These are phyloP conservation scores for Euwallacea fornicatus DNA, from an alignment of 1,140 invertebrate species.

Conservation along the genomic window DNA sequence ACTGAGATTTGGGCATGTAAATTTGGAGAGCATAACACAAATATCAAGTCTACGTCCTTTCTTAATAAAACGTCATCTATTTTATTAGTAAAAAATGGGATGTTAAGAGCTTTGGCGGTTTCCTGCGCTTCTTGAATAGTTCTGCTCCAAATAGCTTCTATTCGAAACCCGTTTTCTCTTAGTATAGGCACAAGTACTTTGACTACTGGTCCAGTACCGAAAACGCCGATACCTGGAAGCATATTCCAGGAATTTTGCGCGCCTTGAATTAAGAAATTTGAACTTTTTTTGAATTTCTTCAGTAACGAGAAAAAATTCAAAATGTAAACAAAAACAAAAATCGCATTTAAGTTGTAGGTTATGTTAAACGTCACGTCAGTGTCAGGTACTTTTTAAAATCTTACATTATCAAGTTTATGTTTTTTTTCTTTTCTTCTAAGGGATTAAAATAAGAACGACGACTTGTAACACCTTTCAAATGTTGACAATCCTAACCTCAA, in stretches of 20 bases:
- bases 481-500: too few species aligned
- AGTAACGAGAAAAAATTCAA: too few species aligned
- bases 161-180: constrained; percentile 84
- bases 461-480: too few species aligned
- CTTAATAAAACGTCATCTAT: constrained; percentile 91
- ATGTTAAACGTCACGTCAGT: too few species aligned
- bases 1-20: constrained; percentile 94
- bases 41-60: constrained; percentile 92
- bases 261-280: too few species aligned
- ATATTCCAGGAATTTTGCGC: constrained; percentile 48
- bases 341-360: too few species aligned
- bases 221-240: constrained; percentile 92
- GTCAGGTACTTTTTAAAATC: too few species aligned
- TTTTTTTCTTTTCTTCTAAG: too few species aligned
- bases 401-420: too few species aligned
- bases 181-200: constrained; percentile 89
- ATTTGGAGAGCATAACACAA: constrained; percentile 92
- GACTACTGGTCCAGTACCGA: constrained; percentile 88
- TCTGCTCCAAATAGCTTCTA: constrained; percentile 90
- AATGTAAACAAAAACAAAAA: too few species aligned
- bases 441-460: too few species aligned
- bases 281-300: too few species aligned
- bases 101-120: constrained; percentile 77
- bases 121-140: constrained; percentile 80
- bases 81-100: constrained; percentile 88